Evolutionary conservation across 2,797 vertebrate species (phyloP).

Genomic region (Alca torda): DNA sequence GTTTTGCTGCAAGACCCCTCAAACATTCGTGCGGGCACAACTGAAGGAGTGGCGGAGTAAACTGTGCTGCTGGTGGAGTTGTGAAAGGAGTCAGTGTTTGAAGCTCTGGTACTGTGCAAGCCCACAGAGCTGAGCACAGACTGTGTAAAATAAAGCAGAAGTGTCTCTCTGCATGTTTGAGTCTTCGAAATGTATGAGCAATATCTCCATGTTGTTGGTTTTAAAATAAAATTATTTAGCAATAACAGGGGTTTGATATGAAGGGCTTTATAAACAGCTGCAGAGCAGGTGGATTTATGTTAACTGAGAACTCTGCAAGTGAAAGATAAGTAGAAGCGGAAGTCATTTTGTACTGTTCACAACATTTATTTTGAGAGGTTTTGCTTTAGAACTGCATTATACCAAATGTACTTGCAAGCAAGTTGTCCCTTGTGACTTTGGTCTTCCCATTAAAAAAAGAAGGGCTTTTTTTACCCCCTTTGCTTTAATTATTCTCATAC

Average conservation of each 20-base stretch:
- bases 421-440: neutral
- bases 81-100: neutral
- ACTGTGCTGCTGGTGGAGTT: neutral
- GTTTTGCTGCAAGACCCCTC: neutral
- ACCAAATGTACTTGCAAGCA: neutral
- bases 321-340: neutral
- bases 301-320: neutral
- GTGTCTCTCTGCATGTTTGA: neutral
- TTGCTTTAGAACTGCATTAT: neutral
- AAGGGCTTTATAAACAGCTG: neutral
- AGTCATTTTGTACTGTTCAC: neutral
- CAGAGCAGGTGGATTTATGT: neutral
- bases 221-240: neutral
- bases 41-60: neutral
- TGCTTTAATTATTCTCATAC: neutral
- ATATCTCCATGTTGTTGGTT: neutral
- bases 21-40: neutral
- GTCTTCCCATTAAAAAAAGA: neutral
- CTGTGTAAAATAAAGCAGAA: neutral
- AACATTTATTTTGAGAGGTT: neutral
- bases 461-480: neutral
- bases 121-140: neutral
- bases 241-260: neutral
- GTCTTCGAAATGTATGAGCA: neutral
- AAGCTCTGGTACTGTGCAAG: neutral